Evolutionary conservation across 2,888 invertebrate genomes (phyloP), one percentile per base, ranked within the genome.

Genomic region (Tupiocoris notatus): DNA sequence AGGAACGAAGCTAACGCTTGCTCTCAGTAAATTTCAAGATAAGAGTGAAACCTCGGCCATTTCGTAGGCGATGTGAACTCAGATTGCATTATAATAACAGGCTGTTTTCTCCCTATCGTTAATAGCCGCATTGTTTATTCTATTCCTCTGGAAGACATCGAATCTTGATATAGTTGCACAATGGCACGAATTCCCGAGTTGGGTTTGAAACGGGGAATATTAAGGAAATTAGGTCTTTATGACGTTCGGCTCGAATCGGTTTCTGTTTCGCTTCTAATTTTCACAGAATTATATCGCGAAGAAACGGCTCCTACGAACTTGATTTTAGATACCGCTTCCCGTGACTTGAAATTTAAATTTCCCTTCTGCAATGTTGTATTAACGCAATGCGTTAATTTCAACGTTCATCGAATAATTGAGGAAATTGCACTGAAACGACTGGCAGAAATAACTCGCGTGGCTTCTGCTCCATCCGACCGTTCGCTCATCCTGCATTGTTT

Each of bases 11-110:
- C 23, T 62, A 12, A 62, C 22, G 23, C 25, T 9, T 64, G 24
- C 64, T 23, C 18, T 64, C 18, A 25, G 64, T 64, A 64, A 64
- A 64, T 64, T 64, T 25, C 24, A 24, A 25, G 25, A 64, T 23
- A 18, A 17, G 7, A 64, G 18, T 22, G 24, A 68, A 68, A 68
- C 68, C 68, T 68, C 58, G 57, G 58, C 68, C 24, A 68, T 68
- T 68, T 68, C 68, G 12, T 58, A 68, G 59, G n/a, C 56, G 68
- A 68, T 68, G 68, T 68, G 57, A 68, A 58, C 23, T 68, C 59
- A 58, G 68, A 68, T 68, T 68, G 59, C 59, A 68, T 68, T 68
- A 68, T 68, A 68, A 68, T 68, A 68, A 68, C 68, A 24, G 68
- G 68, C 68, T 23, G 57, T 68, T 68, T 68, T 58, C 20, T 18